phyloP scores from a whole-genome alignment of 2,113 vertebrate species.

The Nesoenas mayeri region DNA sequence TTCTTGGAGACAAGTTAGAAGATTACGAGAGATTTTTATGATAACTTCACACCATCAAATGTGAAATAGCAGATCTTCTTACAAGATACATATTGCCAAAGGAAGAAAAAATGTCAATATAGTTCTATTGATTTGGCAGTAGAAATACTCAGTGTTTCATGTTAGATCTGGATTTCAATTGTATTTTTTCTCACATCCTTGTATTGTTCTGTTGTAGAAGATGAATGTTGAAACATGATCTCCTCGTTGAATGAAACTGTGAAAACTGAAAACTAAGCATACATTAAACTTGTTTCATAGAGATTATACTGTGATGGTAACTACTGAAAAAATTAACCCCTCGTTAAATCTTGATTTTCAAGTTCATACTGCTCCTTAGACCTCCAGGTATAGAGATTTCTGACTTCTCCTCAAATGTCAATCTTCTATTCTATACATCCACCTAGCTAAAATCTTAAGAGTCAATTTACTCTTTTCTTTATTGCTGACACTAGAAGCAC shows the following conservation, averaged over 20 bases:
- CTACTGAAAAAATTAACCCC: neutral
- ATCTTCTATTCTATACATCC: neutral
- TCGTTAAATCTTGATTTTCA: constrained; percentile 6
- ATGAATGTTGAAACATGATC: neutral
- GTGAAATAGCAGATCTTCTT: neutral
- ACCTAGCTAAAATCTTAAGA: constrained; percentile 1
- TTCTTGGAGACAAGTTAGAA: neutral
- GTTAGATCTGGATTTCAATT: neutral
- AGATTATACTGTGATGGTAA: neutral
- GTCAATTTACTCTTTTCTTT: constrained; percentile 33
- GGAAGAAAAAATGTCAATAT: neutral
- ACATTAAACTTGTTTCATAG: neutral
- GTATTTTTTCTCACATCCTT: neutral
- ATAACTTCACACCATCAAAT: neutral
- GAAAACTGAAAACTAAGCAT: neutral
- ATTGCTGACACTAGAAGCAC: neutral
- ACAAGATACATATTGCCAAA: neutral
- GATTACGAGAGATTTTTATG: neutral
- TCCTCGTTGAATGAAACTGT: neutral
- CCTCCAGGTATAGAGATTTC: neutral
- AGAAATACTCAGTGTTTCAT: neutral
- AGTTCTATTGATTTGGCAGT: neutral
- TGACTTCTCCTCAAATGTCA: neutral
- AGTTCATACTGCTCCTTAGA: neutral
- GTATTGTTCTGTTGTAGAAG: neutral